A percentile compares a stretch with the other conserved stretches of the same genome.
phyloP scores from a whole-genome alignment of 2,888 invertebrate species.

The Malthinus flaveolus region DNA sequence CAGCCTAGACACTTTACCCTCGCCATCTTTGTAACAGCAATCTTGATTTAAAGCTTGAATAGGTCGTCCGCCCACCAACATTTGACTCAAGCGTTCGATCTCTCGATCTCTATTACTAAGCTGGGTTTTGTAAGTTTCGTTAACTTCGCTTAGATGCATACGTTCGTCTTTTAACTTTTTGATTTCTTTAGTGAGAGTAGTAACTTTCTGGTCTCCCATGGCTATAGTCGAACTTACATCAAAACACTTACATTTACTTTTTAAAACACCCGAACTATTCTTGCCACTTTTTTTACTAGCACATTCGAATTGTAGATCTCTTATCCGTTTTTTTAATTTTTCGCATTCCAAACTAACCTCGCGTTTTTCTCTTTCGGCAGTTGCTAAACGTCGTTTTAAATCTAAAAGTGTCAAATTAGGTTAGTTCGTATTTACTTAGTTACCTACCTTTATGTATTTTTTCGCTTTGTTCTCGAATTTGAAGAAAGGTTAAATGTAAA shows the following conservation, averaged over 20 bases:
- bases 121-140: constrained; percentile 44
- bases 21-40: constrained; percentile 64
- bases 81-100: constrained; percentile 67
- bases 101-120: constrained; percentile 65
- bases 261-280: constrained; percentile 14
- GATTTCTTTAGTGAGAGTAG: constrained; percentile 52
- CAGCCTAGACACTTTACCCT: constrained; percentile 53
- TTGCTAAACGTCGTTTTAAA: constrained; percentile 56
- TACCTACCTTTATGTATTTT: constrained; percentile 59
- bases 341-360: constrained; percentile 58
- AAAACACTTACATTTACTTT: constrained; percentile 34
- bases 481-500: constrained; percentile 68
- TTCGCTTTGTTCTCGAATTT: constrained; percentile 67
- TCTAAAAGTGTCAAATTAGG: constrained; percentile 53
- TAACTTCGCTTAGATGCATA: constrained; percentile 44
- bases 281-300: constrained; percentile 30
- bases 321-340: constrained; percentile 64
- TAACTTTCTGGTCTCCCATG: constrained; percentile 49
- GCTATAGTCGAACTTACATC: constrained; percentile 54
- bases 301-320: constrained; percentile 56
- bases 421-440: constrained; percentile 38
- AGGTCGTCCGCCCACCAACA: constrained; percentile 75
- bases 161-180: constrained; percentile 53
- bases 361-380: constrained; percentile 61
- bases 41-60: constrained; percentile 65